Conservation (phyloP, 2,113 vertebrate species). For the Vulpes vulpes region DNA sequence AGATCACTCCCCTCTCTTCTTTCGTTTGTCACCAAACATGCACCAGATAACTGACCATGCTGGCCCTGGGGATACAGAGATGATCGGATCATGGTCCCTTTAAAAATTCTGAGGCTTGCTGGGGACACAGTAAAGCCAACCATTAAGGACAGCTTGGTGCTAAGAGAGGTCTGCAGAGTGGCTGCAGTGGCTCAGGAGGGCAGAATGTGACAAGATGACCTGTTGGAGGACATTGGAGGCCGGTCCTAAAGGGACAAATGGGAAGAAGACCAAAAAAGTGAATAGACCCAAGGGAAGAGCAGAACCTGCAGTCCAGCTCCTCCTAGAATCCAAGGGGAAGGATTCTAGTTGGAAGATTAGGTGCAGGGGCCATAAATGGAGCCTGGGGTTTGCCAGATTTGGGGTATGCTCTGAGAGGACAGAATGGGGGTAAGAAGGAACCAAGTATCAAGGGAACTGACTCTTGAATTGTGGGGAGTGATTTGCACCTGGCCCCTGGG, state of each 20-base stretch:
- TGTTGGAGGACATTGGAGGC: not conserved
- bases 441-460: not conserved
- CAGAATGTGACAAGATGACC: not conserved
- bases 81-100: not conserved
- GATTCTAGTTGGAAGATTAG: not conserved
- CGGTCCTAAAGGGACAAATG: not conserved
- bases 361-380: not conserved
- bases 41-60: not conserved
- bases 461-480: too few species aligned
- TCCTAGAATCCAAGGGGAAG: not conserved
- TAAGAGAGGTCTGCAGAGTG: not conserved
- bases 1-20: not conserved
- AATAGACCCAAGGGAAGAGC: not conserved
- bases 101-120: not conserved
- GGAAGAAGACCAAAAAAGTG: not conserved
- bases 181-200: accelerated
- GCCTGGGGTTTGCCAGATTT: not conserved
- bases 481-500: not conserved
- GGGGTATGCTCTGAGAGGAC: not conserved
- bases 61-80: not conserved
- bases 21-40: not conserved
- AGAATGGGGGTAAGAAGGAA: not conserved
- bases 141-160: not conserved
- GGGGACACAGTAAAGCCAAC: not conserved
- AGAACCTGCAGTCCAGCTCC: not conserved